These are phyloP conservation scores for Drosophila kanapiae DNA, from an alignment of 1,140 invertebrate species.

Conservation along the genomic window DNA sequence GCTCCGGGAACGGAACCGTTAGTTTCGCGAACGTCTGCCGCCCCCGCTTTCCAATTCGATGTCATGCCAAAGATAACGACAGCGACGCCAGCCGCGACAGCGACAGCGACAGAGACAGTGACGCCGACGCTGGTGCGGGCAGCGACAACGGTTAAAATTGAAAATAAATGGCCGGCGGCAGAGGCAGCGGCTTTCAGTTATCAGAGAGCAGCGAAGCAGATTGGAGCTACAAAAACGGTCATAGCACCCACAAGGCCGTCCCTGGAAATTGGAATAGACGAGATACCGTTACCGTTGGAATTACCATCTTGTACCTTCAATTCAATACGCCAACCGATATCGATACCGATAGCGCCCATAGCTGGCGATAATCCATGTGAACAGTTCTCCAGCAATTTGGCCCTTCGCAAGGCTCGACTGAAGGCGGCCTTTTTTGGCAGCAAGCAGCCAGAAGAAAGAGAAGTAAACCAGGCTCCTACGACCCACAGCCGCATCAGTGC, in stretches of 20 bases:
- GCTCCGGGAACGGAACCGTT: slow-evolving; percentile 42
- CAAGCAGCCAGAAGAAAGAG: slow-evolving; percentile 6
- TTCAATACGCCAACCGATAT: not conserved
- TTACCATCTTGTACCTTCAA: not conserved
- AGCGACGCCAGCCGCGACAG: slow-evolving; percentile 37
- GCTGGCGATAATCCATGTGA: slow-evolving; percentile 47
- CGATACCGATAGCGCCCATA: not conserved
- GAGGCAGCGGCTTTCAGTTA: slow-evolving; percentile 79
- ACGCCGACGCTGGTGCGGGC: slow-evolving; percentile 13
- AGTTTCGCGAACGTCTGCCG: slow-evolving; percentile 55
- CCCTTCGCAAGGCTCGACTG: slow-evolving; percentile 66
- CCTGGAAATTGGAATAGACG: slow-evolving; percentile 10
- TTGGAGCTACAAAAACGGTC: slow-evolving; percentile 14
- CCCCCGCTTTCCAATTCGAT: slow-evolving; percentile 48
- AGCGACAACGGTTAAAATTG: slow-evolving; percentile 70
- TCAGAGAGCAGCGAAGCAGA: slow-evolving; percentile 76
- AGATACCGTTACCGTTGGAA: slow-evolving; percentile 5
- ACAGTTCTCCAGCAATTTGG: slow-evolving; percentile 34
- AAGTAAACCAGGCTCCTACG: not conserved
- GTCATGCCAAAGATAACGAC: slow-evolving; percentile 75
- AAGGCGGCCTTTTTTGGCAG: slow-evolving; percentile 67
- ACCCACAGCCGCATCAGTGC: slow-evolving; percentile 6
- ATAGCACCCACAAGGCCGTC: slow-evolving; percentile 5
- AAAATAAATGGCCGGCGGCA: slow-evolving; percentile 80
- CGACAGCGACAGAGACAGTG: slow-evolving; percentile 33